phyloP scores from a whole-genome alignment of 2,797 vertebrate species.

The Agapornis canus region DNA sequence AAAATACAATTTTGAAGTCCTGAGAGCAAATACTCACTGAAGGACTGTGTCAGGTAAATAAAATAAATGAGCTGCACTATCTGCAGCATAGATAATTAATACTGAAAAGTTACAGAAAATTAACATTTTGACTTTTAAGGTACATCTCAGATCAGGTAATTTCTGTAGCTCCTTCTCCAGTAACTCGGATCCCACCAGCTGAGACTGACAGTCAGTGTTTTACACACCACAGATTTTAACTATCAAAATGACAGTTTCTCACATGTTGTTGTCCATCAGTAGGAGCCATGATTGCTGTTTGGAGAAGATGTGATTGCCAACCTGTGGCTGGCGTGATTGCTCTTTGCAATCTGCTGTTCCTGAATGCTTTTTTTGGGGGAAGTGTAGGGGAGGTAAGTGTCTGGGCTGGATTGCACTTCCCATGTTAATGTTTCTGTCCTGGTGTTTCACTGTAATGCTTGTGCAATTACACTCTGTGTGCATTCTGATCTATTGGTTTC shows the following conservation, averaged over 20 bases:
- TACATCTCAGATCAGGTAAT: not conserved
- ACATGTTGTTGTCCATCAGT: conserved; percentile 62
- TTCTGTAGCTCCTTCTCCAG: not conserved
- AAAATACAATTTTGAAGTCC: not conserved
- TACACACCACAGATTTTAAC: conserved; percentile 68
- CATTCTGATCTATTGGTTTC: not conserved
- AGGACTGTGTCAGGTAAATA: not conserved
- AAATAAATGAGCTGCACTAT: not conserved
- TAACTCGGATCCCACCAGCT: not conserved
- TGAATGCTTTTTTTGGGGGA: not conserved
- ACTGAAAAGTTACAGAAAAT: not conserved
- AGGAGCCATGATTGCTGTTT: conserved; percentile 62
- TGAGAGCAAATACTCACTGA: not conserved
- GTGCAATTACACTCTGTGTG: not conserved
- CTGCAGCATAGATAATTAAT: not conserved
- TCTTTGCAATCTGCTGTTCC: conserved; percentile 65
- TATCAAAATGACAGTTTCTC: conserved; percentile 69
- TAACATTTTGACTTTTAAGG: not conserved
- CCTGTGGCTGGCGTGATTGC: conserved; percentile 65
- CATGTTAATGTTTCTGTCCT: conserved; percentile 18
- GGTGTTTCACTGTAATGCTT: not conserved
- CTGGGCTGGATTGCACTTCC: conserved; percentile 23
- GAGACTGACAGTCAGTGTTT: conserved; percentile 49
- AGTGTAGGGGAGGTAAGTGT: not conserved
- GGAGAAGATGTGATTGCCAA: conserved; percentile 61